These are phyloP conservation scores for Synanthedon formicaeformis DNA, from an alignment of 2,888 invertebrate genomes.

Conservation along the genomic window DNA sequence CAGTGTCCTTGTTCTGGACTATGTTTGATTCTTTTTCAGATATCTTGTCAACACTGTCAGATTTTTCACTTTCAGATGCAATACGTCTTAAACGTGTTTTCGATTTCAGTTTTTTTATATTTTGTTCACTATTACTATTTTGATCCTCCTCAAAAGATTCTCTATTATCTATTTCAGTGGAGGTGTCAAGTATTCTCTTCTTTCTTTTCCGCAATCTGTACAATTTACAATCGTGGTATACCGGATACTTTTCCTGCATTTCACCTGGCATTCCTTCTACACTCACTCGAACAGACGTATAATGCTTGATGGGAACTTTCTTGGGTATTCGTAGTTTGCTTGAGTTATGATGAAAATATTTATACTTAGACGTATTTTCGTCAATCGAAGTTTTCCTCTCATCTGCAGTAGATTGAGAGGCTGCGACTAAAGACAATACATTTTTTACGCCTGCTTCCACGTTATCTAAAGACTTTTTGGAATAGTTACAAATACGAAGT, in stretches of 20 bases:
- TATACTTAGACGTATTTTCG: conserved; percentile 13
- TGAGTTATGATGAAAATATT: conserved; percentile 34
- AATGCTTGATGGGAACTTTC: conserved; percentile 43
- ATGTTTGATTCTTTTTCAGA: neutral
- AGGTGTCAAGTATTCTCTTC: neutral
- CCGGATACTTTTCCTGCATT: conserved; percentile 43
- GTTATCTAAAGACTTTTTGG: conserved; percentile 57
- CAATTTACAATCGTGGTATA: conserved; percentile 45
- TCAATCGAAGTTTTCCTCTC: conserved; percentile 18
- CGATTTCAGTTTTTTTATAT: too few relatives aligned
- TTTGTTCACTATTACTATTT: too few relatives aligned
- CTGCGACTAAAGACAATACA: conserved; percentile 30
- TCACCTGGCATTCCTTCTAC: conserved; percentile 28
- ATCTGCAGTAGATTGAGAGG: conserved; percentile 19
- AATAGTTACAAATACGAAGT: conserved; percentile 54
- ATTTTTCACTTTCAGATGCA: neutral
- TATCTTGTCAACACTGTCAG: neutral
- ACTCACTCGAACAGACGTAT: conserved; percentile 39
- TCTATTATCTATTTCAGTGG: neutral
- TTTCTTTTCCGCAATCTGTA: conserved; percentile 22
- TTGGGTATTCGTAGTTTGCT: conserved; percentile 36
- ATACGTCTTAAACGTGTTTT: too few relatives aligned
- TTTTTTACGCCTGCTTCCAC: conserved; percentile 49
- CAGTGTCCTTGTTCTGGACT: conserved; percentile 1
- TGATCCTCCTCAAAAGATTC: too few relatives aligned